Evolutionary conservation across 2,888 invertebrate genomes (phyloP).

Genomic region (Dioctria rufipes): DNA sequence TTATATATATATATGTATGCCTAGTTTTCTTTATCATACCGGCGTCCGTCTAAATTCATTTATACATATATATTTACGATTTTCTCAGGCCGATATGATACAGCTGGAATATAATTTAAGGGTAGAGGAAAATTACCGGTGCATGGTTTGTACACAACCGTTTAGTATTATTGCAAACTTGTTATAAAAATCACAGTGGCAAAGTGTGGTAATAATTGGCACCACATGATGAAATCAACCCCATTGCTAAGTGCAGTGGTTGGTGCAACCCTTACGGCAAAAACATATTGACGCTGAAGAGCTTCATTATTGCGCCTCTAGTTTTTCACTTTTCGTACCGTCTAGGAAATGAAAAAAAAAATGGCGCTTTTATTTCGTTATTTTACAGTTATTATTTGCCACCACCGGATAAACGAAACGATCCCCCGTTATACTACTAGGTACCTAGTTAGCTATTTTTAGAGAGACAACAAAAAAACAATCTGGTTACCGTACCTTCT

Average conservation of each 20-base stretch:
- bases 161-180: constrained; percentile 1
- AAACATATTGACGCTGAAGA: constrained; percentile 30
- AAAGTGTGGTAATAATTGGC: neutral
- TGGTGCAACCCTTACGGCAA: neutral
- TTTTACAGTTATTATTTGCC: constrained; percentile 9
- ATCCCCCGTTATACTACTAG: neutral
- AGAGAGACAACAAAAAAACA: neutral
- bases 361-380: constrained; percentile 34
- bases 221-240: neutral
- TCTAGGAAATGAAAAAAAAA: neutral
- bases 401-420: no score
- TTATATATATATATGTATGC: neutral
- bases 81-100: neutral
- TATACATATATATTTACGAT: neutral
- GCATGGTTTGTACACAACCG: neutral
- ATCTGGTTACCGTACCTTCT: constrained; percentile 25
- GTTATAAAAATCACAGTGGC: neutral
- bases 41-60: constrained; percentile 1
- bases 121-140: constrained; percentile 12
- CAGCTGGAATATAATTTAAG: no score
- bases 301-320: constrained; percentile 20
- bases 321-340: neutral
- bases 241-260: neutral
- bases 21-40: constrained; percentile 19
- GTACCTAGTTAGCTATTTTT: neutral